These are phyloP conservation scores for Ectobius pallidus DNA, from an alignment of 2,888 invertebrate species.

Conservation along the genomic window DNA sequence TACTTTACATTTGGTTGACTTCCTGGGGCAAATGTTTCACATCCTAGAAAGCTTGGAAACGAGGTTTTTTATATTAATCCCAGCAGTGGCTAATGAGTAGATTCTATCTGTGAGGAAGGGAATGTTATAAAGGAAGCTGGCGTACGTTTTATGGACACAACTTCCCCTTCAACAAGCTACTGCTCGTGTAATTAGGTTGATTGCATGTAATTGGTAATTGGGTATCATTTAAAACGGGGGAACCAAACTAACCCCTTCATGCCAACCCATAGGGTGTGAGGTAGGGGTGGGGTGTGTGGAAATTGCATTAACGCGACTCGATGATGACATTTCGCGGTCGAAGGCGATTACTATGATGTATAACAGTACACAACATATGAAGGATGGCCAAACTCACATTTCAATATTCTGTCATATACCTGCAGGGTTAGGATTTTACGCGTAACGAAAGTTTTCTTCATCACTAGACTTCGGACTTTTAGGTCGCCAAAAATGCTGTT, in stretches of 20 bases:
- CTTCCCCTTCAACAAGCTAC: background rate
- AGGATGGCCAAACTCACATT: background rate
- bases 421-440: too few species aligned
- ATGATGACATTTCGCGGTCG: slow-evolving; percentile 30
- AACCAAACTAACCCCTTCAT: slow-evolving; percentile 2
- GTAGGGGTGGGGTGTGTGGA: slow-evolving; percentile 11
- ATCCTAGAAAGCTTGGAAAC: background rate
- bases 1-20: too few species aligned
- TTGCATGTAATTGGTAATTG: slow-evolving; percentile 39
- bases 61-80: too few species aligned
- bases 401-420: too few species aligned
- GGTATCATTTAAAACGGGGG: slow-evolving; percentile 32
- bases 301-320: slow-evolving; percentile 31
- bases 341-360: slow-evolving; percentile 18
- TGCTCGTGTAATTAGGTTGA: slow-evolving; percentile 38
- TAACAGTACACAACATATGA: background rate
- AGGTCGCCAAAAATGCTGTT: too few species aligned
- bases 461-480: too few species aligned
- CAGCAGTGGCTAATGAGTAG: background rate
- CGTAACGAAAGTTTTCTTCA: too few species aligned
- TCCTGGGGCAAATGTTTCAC: too few species aligned
- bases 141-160: slow-evolving; percentile 1
- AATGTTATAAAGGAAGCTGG: background rate
- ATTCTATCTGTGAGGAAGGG: background rate
- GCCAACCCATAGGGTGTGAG: background rate